Conservation (phyloP, 2,888 invertebrate genomes). For the Trissolcus brochymenae region DNA sequence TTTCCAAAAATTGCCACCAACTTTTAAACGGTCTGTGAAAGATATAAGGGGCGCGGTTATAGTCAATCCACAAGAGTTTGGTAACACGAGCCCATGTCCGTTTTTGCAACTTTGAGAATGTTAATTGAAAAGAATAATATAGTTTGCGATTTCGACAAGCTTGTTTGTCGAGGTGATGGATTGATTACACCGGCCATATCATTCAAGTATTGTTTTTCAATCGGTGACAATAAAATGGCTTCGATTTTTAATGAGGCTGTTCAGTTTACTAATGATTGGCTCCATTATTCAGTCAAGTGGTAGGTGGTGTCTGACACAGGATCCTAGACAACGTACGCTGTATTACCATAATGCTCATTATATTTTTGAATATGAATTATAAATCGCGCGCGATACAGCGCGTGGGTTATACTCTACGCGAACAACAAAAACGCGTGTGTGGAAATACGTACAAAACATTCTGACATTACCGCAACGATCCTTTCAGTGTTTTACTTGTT, state of each 20-base stretch:
- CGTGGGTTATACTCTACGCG: not conserved
- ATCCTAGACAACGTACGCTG: constrained; percentile 65
- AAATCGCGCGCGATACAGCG: constrained; percentile 56
- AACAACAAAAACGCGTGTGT: not conserved
- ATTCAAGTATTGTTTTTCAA: not conserved
- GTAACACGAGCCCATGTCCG: too few relatives aligned
- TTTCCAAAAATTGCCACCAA: too few relatives aligned
- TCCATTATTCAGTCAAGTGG: constrained; percentile 45
- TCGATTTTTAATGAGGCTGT: too few relatives aligned
- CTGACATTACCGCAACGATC: too few relatives aligned
- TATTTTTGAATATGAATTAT: constrained; percentile 66
- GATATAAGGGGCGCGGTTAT: too few relatives aligned
- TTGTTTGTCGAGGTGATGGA: not conserved
- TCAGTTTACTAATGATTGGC: not conserved
- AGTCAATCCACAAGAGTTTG: too few relatives aligned
- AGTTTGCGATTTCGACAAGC: not conserved
- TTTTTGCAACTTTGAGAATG: constrained; percentile 6
- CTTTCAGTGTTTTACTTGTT: constrained; percentile 9
- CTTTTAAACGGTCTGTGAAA: too few relatives aligned
- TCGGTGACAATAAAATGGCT: too few relatives aligned
- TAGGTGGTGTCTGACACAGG: constrained; percentile 73
- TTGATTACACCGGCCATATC: too few relatives aligned
- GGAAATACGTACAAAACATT: too few relatives aligned
- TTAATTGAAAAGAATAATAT: constrained; percentile 9
- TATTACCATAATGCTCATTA: constrained; percentile 69